phyloP scores from a whole-genome alignment of 2,888 invertebrate species.

The Poecilus cupreus region DNA sequence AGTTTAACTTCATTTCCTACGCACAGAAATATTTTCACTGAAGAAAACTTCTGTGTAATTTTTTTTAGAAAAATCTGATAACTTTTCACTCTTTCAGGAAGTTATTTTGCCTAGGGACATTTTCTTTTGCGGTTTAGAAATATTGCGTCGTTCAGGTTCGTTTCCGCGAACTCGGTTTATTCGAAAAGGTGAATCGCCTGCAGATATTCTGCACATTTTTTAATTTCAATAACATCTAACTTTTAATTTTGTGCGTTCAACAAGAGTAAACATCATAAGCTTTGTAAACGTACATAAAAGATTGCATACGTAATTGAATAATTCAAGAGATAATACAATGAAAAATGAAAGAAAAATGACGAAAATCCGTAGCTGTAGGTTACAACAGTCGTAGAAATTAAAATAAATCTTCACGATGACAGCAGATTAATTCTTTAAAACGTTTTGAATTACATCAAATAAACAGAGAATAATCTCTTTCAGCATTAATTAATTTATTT shows the following conservation, averaged over 20 bases:
- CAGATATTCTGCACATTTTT: background rate
- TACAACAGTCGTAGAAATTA: slow-evolving; percentile 6
- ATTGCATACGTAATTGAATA: background rate
- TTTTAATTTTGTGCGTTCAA: background rate
- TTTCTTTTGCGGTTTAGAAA: slow-evolving; percentile 35
- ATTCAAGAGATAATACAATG: background rate
- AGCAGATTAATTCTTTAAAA: slow-evolving; percentile 39
- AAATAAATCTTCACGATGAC: slow-evolving; percentile 21
- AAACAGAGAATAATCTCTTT: slow-evolving; percentile 45
- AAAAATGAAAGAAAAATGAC: background rate
- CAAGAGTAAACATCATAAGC: background rate
- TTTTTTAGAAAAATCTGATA: slow-evolving; percentile 44
- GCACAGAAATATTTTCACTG: slow-evolving; percentile 39
- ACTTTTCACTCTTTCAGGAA: slow-evolving; percentile 42
- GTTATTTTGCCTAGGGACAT: slow-evolving; percentile 53
- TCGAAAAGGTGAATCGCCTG: background rate
- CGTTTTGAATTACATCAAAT: slow-evolving; percentile 42
- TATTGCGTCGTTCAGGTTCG: slow-evolving; percentile 26
- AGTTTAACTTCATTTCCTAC: slow-evolving; percentile 37
- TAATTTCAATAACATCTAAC: too few species aligned
- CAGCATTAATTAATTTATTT: slow-evolving; percentile 37
- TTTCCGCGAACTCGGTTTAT: slow-evolving; percentile 6
- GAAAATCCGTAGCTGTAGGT: background rate
- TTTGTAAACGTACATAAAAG: background rate
- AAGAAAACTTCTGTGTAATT: slow-evolving; percentile 31